Base-by-base conservation (phyloP, 2,113 vertebrate genomes). In the Rhineura floridana region DNA sequence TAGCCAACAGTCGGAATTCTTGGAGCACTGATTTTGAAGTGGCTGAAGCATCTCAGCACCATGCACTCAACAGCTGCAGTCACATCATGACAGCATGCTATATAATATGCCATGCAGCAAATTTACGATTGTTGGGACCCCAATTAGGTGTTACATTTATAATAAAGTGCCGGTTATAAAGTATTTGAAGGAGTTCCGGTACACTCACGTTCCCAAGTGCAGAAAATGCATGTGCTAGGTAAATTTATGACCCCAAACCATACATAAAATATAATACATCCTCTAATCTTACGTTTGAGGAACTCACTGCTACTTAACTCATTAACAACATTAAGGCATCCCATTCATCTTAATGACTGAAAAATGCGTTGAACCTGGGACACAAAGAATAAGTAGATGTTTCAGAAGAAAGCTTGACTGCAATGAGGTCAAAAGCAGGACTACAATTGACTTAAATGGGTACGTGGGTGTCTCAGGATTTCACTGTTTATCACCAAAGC, bases 281-380 rank as follows among this genome's bases (percentile, higher is more conserved):
- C 89, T 89, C 91, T 94, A 83, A 95, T 93, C 90, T 86, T 87
- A 63, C 42, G 78, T 93, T 91, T 93, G 90, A 91, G 67, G 86
- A 94, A 94, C 86, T 96, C 91, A 92, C 62, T 65, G 46, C 90
- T 91, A 82, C 87, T 85, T 86, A 90, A 90, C 88, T 90, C 92
- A 94, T 93, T 96, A 95, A 95, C 93, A 94, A 96, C 95, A 94
- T 92, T 87, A 94, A 95, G 44, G 12, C 88, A 89, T 81, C 91
- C 79, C 92, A 90, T 96, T 93, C 91, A 92, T 94, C 89, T 88
- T 87, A 89, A 90, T 93, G 84, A 93, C 62, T 81, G 87, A 91
- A 94, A 80, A 90, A 81, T 91, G 44, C 91, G 92, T 91, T 93
- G 76, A 94, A 86, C 91, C 81, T 42, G 33, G 88, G 90, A 46